Evolutionary conservation across 2,797 vertebrate genomes (phyloP), one percentile per base, ranked within the genome.

Genomic region (Chanos chanos): DNA sequence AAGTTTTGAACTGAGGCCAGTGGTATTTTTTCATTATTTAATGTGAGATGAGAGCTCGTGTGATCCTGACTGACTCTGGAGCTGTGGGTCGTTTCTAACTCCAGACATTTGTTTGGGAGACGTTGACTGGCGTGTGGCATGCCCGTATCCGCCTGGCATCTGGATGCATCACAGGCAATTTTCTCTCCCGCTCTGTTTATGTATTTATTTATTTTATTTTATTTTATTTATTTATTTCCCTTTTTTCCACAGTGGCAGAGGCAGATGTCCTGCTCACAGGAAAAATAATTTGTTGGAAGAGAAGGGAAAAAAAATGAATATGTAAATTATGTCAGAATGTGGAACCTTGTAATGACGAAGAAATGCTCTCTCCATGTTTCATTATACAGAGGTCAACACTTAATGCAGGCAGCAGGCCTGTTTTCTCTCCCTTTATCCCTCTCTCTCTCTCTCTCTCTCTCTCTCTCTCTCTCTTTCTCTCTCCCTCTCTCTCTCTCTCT

Each of bases 261-360:
- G 90, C 93, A 96, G 92, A 96, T 94, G 93, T 90, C 85, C 85
- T 91, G 89, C 87, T 92, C 91, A 92, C 88, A 90, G 90, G 85
- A 85, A 90, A 33, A 89, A 91, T 89, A 86, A 93, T 94, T 93
- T 93, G 87, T 81, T 74, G 76, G 58, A 57, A 44, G 69, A 40
- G 47, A 72, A 82, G 68, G 48, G 80, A 86, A 86, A 83, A 28
- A 18, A 19, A 18, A 94, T 91, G 89, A 92, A 91, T 97, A 97
- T 97, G 94, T 93, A 96, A 96, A 96, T 95, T 83, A 83, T 90
- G 89, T 94, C 92, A 92, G 92, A 90, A 89, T 87, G 86, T 86
- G 87, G 89, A 92, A 89, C 90, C 90, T 92, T 58, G 81, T 93
- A 94, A 94, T 94, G 92, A 93, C 87, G 89, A 88, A 91, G 92